Percentiles rank a stretch among this genome's conserved stretches.
Conservation (phyloP, 2,113 vertebrate genomes). For the Pseudopodoces humilis region DNA sequence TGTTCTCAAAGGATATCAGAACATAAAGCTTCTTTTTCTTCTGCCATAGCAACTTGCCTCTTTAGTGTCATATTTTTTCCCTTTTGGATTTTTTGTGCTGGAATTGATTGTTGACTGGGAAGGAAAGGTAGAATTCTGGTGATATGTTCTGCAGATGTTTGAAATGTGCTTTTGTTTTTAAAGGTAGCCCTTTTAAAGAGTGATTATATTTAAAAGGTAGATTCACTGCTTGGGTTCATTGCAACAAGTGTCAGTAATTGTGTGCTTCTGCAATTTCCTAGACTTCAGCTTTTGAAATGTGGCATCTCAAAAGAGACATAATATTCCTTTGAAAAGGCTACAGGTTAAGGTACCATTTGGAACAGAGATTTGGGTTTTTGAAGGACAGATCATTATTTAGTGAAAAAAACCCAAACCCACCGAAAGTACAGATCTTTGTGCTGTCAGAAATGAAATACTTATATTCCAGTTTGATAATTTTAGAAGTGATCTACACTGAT, state of each 20-base stretch:
- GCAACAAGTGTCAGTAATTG: neutral
- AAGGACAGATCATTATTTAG: neutral
- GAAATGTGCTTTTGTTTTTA: constrained; percentile 21
- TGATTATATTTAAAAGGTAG: constrained; percentile 5
- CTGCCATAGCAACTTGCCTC: neutral
- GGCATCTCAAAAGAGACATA: neutral
- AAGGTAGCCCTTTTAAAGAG: neutral
- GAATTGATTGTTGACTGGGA: neutral
- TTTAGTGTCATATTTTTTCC: neutral
- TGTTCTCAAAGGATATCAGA: neutral
- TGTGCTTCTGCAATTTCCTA: neutral
- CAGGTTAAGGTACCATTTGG: neutral
- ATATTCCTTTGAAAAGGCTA: neutral
- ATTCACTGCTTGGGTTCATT: neutral
- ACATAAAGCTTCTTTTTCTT: neutral
- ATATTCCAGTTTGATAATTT: neutral
- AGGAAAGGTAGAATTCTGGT: constrained; percentile 19
- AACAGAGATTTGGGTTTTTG: neutral
- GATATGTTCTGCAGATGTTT: constrained; percentile 42
- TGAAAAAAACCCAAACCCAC: neutral
- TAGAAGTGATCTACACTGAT: neutral
- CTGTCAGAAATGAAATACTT: neutral
- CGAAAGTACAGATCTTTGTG: neutral
- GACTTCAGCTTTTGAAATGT: neutral
- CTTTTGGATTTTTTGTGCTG: constrained; percentile 11